Evolutionary conservation across 2,797 vertebrate species (phyloP).

Genomic region (Neosilurus hyrtlii): DNA sequence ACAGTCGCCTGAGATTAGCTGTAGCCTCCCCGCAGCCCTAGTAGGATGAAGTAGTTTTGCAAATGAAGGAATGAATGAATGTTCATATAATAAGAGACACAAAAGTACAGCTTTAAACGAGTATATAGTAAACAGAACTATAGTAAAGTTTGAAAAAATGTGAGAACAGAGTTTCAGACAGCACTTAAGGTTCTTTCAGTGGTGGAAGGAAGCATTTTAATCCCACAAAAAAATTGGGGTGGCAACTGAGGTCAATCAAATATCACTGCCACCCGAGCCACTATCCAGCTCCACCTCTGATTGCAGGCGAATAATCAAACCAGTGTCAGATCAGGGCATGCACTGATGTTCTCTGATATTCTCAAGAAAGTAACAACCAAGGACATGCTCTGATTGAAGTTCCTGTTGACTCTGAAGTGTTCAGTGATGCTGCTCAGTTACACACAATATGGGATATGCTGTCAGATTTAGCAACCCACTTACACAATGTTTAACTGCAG

Average conservation of each 20-base stretch:
- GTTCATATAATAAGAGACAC: neutral
- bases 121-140: too few species aligned
- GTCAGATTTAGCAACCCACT: slow-evolving; percentile 39
- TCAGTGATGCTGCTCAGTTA: neutral
- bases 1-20: too few species aligned
- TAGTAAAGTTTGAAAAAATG: too few species aligned
- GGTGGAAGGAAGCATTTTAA: neutral
- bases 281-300: neutral
- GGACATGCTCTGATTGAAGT: slow-evolving; percentile 27
- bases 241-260: neutral
- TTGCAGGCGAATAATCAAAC: slow-evolving; percentile 15
- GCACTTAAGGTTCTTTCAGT: neutral
- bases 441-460: slow-evolving; percentile 32
- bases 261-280: neutral
- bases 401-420: slow-evolving; percentile 25
- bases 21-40: too few species aligned
- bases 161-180: neutral
- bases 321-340: slow-evolving; percentile 26
- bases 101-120: neutral
- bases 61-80: too few species aligned
- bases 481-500: slow-evolving; percentile 16
- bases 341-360: slow-evolving; percentile 13
- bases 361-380: neutral
- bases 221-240: neutral
- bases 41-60: too few species aligned